Base-by-base conservation (phyloP, 2,888 invertebrate genomes). In the Synergus gifuensis region DNA sequence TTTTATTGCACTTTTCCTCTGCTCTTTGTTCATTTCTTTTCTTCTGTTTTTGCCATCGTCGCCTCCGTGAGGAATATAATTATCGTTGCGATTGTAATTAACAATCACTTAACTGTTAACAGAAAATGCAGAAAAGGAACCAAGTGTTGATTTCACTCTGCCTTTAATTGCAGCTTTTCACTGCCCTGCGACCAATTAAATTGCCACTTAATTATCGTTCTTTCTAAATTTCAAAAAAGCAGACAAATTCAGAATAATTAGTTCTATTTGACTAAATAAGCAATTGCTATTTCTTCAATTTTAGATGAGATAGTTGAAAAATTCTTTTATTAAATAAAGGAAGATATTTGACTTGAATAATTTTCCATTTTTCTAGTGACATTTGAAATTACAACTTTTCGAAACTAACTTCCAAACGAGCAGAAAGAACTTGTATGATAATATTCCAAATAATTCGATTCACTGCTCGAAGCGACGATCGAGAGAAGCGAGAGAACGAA, bases 41-140 rank as follows among this genome's bases (percentile, higher is more conserved):
- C 28, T 76, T 62, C 9, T 4, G 12, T 76, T 60, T 36, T 9
- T 67, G 18, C 11, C 44, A 60, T 62, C 62, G 42, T 36, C 76
- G 18, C 76, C 28, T 76, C 18, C n/a, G 14, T 12, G 7, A 46
- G 42, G 73, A 73, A 73, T 54, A 73, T 54, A 73, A 73, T 73
- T 73, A 73, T 54, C 54, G 69, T 49, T 28, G 69, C n/a, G 16
- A 16, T 73, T 36, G 49, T 73, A 54, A 73, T 73, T 73, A 54
- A 73, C 73, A 54, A 73, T 73, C 73, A 73, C 54, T 73, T 54
- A 73, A 46, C 28, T 54, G n/a, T 73, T 54, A 73, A 36, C 22
- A 49, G 28, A 73, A 49, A 49, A 69, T 18, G 14, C 46, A 46
- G 9, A 22, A 69, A 22, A 18, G 22, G n/a, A 69, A 28, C 16